Base-by-base conservation (phyloP, 2,888 invertebrate species). In the Tenthredo livida region DNA sequence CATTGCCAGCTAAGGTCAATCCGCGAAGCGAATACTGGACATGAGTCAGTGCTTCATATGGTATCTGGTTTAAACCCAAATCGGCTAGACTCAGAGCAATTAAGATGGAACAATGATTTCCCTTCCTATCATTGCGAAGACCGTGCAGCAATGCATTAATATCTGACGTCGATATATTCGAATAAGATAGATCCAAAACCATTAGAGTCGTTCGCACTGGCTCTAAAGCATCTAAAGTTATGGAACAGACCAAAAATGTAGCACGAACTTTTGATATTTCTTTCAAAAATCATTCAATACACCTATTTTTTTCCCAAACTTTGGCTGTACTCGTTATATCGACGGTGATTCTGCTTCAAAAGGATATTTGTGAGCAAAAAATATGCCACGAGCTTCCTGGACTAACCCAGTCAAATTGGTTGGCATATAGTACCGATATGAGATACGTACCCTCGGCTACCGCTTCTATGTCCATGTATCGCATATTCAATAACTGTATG, bases 1-100 rank as follows among this genome's bases (percentile, higher is more conserved):
- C 50, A 84, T 82, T 85, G n/a, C 82, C 85, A 54, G 21, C 17
- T 5, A 85, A 67, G 12, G 72, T 54, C 15, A 85, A 50, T 10
- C 50, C 37, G 21, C n/a, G 5, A 12, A 85, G 70, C 7, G 85
- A 82, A 82, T 70, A n/a, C n/a, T 15, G 80, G 37, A 85, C 82
- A 3, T 17, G 54, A 7, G 29, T 50, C 9, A 85, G 25, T 15
- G 40, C 58, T 15, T 37, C 10, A 6, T 37, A 54, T 47, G 85
- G 85, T 61, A 85, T 21, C 15, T 21, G 37, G 6, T 17, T n/a
- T 47, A 82, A 25, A 33, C 54, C 25, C 47, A 85, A 37, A 70
- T 29, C 54, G 50, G 43, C 85, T 15, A 85, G 70, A 72, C 85
- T 82, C 54, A 85, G 43, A 33, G 70, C 29, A 67, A 37, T 15